These are phyloP conservation scores for Hybognathus amarus DNA, from an alignment of 2,797 vertebrate genomes.

Conservation along the genomic window DNA sequence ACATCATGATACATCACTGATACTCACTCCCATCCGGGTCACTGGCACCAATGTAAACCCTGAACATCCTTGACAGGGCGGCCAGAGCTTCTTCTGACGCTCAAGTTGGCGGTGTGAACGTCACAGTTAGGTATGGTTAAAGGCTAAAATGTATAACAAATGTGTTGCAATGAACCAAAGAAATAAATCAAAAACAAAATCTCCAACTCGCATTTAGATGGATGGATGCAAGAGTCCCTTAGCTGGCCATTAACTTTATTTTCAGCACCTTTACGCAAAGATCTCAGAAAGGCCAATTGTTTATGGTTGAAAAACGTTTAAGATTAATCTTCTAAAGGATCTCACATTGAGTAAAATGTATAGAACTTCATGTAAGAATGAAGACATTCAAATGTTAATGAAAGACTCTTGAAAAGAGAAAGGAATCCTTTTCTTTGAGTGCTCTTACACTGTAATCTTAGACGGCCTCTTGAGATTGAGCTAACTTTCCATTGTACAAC, in stretches of 20 bases:
- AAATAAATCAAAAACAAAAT: not conserved
- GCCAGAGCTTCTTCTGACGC: no score
- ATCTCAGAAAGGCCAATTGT: not conserved
- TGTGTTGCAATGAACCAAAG: not conserved
- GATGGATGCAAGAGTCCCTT: not conserved
- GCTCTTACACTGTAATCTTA: slow-evolving; percentile 43
- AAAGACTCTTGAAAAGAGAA: slow-evolving; percentile 35
- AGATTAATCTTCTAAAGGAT: not conserved
- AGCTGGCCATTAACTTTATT: not conserved
- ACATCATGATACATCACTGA: no score
- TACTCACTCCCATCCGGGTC: no score
- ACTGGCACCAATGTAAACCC: no score
- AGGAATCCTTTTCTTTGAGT: slow-evolving; percentile 27
- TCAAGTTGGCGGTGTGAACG: no score
- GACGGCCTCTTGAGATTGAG: slow-evolving; percentile 46
- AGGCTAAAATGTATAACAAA: not conserved
- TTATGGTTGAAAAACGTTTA: not conserved
- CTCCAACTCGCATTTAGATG: not conserved
- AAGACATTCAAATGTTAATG: slow-evolving; percentile 30
- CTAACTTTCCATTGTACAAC: slow-evolving; percentile 43
- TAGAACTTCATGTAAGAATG: not conserved
- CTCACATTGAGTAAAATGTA: not conserved
- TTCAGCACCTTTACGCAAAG: not conserved
- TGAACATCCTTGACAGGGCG: no score
- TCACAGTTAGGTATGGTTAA: not conserved